Conservation (phyloP, 2,888 invertebrate species). For the Aphidius colemani region DNA sequence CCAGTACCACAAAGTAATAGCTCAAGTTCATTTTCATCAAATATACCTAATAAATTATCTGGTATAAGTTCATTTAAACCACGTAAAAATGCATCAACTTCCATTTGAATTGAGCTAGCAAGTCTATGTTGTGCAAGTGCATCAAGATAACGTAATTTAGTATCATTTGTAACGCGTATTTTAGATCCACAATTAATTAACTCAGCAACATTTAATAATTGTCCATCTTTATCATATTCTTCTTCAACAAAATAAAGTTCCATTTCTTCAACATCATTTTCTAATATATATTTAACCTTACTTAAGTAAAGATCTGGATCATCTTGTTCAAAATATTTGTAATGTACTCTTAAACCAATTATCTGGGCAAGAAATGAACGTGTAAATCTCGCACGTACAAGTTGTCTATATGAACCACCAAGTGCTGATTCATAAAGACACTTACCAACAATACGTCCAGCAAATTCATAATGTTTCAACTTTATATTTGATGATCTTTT, state of each 20-base stretch:
- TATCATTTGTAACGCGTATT: constrained; percentile 74
- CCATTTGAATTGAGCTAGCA: constrained; percentile 78
- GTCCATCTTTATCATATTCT: constrained; percentile 79
- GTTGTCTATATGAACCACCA: constrained; percentile 85
- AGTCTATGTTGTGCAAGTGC: constrained; percentile 87
- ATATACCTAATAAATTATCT: constrained; percentile 89
- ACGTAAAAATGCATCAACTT: constrained; percentile 86
- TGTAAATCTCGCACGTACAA: constrained; percentile 88
- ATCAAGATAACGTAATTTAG: constrained; percentile 83
- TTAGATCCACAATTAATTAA: constrained; percentile 82
- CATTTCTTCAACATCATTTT: constrained; percentile 84
- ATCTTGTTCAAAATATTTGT: constrained; percentile 96
- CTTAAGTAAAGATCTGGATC: constrained; percentile 91
- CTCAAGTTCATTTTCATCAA: constrained; percentile 96
- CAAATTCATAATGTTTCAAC: constrained; percentile 89
- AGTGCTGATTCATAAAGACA: constrained; percentile 92
- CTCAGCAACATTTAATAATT: constrained; percentile 75
- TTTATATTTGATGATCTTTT: constrained; percentile 77
- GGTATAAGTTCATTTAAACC: constrained; percentile 91
- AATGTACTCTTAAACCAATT: constrained; percentile 90
- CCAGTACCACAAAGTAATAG: constrained; percentile 91
- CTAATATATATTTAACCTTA: constrained; percentile 91
- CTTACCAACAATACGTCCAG: constrained; percentile 92
- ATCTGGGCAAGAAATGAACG: constrained; percentile 92
- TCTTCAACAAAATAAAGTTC: constrained; percentile 90